These are phyloP conservation scores for Nymphalis polychloros DNA, from an alignment of 2,888 invertebrate genomes.

Conservation along the genomic window DNA sequence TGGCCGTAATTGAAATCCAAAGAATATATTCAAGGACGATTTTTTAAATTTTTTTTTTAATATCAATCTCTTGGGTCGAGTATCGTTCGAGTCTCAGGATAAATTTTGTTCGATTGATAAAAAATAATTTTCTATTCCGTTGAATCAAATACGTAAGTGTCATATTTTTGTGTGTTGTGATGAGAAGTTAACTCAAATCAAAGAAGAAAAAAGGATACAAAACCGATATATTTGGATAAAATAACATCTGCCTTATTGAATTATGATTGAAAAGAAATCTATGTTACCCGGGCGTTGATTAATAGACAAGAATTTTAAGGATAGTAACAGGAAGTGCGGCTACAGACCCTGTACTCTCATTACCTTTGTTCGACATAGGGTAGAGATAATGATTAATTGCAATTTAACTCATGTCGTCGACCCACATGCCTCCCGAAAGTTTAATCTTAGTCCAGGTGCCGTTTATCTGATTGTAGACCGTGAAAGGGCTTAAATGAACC, in stretches of 20 bases:
- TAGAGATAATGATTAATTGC: constrained; percentile 77
- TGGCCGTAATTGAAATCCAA: constrained; percentile 76
- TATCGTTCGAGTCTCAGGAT: constrained; percentile 42
- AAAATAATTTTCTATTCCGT: constrained; percentile 31
- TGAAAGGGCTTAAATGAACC: constrained; percentile 66
- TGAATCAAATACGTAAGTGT: constrained; percentile 32
- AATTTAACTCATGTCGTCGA: constrained; percentile 76
- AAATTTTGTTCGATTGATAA: constrained; percentile 32
- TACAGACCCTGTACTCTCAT: constrained; percentile 63
- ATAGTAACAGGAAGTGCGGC: constrained; percentile 57
- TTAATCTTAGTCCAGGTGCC: constrained; percentile 73
- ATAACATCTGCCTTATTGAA: constrained; percentile 12
- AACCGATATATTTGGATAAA: constrained; percentile 2
- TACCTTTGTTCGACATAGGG: constrained; percentile 53
- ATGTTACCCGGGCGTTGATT: constrained; percentile 55
- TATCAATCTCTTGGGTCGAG: constrained; percentile 51
- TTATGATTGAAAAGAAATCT: constrained; percentile 7
- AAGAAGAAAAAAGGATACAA: too few species aligned
- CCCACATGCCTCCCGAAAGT: constrained; percentile 63
- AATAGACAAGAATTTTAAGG: constrained; percentile 48
- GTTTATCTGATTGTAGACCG: constrained; percentile 72
- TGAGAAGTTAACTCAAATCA: constrained; percentile 12
- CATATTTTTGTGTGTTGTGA: constrained; percentile 29
- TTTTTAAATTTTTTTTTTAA: constrained; percentile 59
- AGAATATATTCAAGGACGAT: constrained; percentile 60